These are phyloP conservation scores for Acrossocheilus fasciatus DNA, from an alignment of 2,797 vertebrate species.

Conservation along the genomic window DNA sequence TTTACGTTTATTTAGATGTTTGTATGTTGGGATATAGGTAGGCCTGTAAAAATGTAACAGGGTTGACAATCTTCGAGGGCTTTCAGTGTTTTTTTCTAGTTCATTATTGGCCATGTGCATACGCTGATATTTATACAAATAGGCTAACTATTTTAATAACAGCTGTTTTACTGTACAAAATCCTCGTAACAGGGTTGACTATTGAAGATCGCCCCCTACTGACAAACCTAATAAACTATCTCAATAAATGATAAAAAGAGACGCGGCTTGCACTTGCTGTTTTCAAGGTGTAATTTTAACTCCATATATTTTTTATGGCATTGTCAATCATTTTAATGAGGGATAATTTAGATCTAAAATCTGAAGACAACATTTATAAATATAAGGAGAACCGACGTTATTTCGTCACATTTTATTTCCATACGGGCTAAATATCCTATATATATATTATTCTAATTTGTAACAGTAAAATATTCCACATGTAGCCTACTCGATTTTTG, in stretches of 20 bases:
- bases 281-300: background rate
- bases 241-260: background rate
- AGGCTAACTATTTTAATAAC: background rate
- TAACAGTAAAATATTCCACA: too few species aligned
- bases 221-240: background rate
- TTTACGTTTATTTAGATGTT: too few species aligned
- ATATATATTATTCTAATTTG: too few species aligned
- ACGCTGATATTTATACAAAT: background rate
- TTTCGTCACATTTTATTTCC: background rate
- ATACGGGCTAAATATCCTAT: background rate
- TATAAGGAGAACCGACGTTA: background rate
- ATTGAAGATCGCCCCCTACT: conserved; percentile 24
- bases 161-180: background rate
- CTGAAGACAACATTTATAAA: background rate
- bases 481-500: background rate
- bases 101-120: background rate
- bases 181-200: background rate
- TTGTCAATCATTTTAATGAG: background rate
- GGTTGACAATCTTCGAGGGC: background rate
- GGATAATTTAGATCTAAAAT: background rate
- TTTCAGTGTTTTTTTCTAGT: background rate
- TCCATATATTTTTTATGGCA: background rate
- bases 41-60: background rate
- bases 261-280: background rate
- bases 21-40: background rate